Evolutionary conservation across 2,888 invertebrate genomes (phyloP).

Genomic region (Peribatodes rhomboidaria): DNA sequence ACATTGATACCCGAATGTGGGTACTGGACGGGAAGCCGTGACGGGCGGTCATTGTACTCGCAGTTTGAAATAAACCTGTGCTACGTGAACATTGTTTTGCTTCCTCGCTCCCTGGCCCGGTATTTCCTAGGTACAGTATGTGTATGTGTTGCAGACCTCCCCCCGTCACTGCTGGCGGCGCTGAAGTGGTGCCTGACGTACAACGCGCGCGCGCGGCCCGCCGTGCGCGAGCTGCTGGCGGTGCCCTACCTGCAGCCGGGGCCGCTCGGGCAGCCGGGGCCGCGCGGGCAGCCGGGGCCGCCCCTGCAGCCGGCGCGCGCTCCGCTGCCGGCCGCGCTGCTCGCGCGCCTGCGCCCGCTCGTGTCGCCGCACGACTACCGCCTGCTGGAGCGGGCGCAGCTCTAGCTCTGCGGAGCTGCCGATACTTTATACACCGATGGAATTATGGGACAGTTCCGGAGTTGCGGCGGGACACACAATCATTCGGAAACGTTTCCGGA

Average conservation of each 20-base stretch:
- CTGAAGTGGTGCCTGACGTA: conserved; percentile 91
- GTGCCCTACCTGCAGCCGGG: conserved; percentile 70
- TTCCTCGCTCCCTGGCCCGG: too few species aligned
- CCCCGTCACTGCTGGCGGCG: conserved; percentile 87
- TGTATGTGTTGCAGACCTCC: conserved; percentile 83
- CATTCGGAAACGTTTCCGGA: too few species aligned
- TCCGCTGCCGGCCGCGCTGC: conserved; percentile 88
- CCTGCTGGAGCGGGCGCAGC: conserved; percentile 64
- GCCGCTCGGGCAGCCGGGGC: conserved; percentile 57
- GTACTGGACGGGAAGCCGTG: too few species aligned
- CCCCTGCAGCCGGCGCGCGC: conserved; percentile 89
- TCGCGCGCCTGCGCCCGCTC: conserved; percentile 66
- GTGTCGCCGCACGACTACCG: conserved; percentile 64
- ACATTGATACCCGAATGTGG: too few species aligned
- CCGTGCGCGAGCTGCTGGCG: conserved; percentile 90
- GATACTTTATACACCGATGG: too few species aligned
- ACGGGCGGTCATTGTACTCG: too few species aligned
- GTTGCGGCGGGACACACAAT: too few species aligned
- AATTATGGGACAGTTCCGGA: background rate
- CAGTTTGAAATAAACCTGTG: too few species aligned
- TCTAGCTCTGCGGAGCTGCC: too few species aligned
- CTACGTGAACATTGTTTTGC: too few species aligned
- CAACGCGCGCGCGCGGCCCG: conserved; percentile 90
- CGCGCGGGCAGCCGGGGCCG: conserved; percentile 91
- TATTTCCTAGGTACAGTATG: too few species aligned